These are phyloP conservation scores for Zhuqinia jingwanae DNA, from an alignment of 2,888 invertebrate genomes.

Conservation along the genomic window DNA sequence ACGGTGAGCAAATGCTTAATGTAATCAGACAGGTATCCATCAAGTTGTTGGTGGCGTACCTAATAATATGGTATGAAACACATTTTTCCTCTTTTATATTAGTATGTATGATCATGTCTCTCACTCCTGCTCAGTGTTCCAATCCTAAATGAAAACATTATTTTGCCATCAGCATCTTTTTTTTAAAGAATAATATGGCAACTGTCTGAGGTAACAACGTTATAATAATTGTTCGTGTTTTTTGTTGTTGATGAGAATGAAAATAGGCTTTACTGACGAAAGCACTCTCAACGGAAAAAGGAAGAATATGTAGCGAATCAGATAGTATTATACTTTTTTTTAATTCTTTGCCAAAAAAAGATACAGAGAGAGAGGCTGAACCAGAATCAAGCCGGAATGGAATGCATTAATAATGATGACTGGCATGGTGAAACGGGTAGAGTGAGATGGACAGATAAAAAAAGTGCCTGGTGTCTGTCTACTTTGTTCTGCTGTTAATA, in stretches of 20 bases:
- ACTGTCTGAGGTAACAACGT: background rate
- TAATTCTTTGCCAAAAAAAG: constrained; percentile 15
- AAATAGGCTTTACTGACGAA: background rate
- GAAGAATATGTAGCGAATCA: background rate
- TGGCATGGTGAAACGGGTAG: constrained; percentile 36
- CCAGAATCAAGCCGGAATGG: background rate
- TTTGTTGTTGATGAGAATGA: background rate
- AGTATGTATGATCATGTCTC: too few species aligned
- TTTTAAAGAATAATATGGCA: too few species aligned
- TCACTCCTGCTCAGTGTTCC: background rate
- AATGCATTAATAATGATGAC: constrained; percentile 36
- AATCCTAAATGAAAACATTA: constrained; percentile 12
- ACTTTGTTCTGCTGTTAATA: background rate
- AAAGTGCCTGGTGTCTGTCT: constrained; percentile 13
- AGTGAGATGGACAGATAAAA: constrained; percentile 34
- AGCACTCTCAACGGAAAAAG: background rate
- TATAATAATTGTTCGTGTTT: background rate
- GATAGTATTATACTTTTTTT: background rate
- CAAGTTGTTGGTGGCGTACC: too few species aligned
- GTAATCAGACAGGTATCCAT: background rate
- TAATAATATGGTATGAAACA: background rate
- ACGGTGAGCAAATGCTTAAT: too few species aligned
- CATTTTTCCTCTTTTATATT: background rate
- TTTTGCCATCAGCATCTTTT: constrained; percentile 25
- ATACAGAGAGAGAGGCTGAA: background rate